Conservation (phyloP, 1,140 invertebrate genomes). For the Zaprionus tsacasi region DNA sequence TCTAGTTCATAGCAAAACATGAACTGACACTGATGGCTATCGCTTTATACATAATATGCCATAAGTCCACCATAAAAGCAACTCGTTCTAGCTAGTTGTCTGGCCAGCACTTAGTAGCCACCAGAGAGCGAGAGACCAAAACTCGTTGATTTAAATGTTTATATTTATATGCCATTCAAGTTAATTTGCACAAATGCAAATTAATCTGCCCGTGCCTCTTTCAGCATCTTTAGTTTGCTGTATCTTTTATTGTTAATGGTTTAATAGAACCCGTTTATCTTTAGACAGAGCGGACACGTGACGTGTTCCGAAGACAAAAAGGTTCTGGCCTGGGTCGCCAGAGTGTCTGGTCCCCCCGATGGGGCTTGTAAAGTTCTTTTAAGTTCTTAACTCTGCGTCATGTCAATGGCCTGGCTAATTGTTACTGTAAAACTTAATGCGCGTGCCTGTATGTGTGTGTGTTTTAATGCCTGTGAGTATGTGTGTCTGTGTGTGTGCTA, state of each 20-base stretch:
- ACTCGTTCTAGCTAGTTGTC: constrained; percentile 28
- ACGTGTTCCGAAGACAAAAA: constrained; percentile 27
- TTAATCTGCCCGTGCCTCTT: constrained; percentile 42
- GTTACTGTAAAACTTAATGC: constrained; percentile 24
- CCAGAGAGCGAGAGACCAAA: constrained; percentile 4
- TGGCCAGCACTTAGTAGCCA: constrained; percentile 39
- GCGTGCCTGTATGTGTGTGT: background rate
- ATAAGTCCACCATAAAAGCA: constrained; percentile 37
- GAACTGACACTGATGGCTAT: constrained; percentile 49
- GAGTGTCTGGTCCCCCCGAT: constrained; percentile 53
- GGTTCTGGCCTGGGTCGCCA: constrained; percentile 47
- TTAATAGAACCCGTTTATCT: constrained; percentile 43
- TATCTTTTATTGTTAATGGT: constrained; percentile 12
- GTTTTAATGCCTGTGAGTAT: constrained; percentile 10
- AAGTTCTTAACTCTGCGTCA: constrained; percentile 51
- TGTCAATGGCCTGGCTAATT: constrained; percentile 54
- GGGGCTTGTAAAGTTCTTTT: constrained; percentile 34
- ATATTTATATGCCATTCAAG: constrained; percentile 75
- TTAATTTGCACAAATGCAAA: constrained; percentile 78
- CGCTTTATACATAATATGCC: constrained; percentile 44
- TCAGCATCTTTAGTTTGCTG: constrained; percentile 25
- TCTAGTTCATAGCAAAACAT: constrained; percentile 57
- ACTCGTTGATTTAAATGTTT: constrained; percentile 73
- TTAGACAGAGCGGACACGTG: constrained; percentile 29
- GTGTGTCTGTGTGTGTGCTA: constrained; percentile 25